These are phyloP conservation scores for Ennomos erosarius DNA, from an alignment of 2,888 invertebrate genomes.

Conservation along the genomic window DNA sequence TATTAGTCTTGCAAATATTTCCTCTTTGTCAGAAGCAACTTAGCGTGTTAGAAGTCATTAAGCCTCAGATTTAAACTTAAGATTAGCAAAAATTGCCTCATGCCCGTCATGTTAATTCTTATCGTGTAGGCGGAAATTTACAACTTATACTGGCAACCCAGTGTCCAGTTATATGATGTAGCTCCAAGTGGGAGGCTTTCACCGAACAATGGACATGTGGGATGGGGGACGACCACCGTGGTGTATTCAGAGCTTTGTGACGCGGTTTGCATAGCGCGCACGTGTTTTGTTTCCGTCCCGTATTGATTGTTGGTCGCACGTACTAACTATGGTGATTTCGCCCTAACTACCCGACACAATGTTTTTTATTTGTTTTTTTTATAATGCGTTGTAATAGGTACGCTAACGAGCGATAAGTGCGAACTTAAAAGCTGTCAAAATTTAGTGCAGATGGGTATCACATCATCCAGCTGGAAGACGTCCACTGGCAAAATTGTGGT, in stretches of 20 bases:
- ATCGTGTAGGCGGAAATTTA: conserved; percentile 8
- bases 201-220: conserved; percentile 37
- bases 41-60: conserved; percentile 11
- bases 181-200: conserved; percentile 37
- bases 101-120: conserved; percentile 8
- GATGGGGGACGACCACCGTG: conserved; percentile 35
- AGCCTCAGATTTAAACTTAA: conserved; percentile 1
- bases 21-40: background rate
- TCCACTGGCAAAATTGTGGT: too few species aligned
- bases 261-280: conserved; percentile 31
- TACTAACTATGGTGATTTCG: too few species aligned
- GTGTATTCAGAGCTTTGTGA: conserved; percentile 38
- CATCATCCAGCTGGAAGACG: too few species aligned
- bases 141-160: conserved; percentile 6
- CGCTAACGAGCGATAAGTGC: too few species aligned
- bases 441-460: too few species aligned
- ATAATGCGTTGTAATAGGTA: too few species aligned
- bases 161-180: conserved; percentile 18
- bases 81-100: conserved; percentile 16
- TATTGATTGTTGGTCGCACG: conserved; percentile 12
- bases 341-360: too few species aligned
- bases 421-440: too few species aligned
- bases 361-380: too few species aligned
- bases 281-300: conserved; percentile 7
- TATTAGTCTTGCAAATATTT: background rate